Evolutionary conservation across 2,888 invertebrate genomes (phyloP), one percentile per base, ranked within the genome.

Genomic region (Apomyelois bistriatella): DNA sequence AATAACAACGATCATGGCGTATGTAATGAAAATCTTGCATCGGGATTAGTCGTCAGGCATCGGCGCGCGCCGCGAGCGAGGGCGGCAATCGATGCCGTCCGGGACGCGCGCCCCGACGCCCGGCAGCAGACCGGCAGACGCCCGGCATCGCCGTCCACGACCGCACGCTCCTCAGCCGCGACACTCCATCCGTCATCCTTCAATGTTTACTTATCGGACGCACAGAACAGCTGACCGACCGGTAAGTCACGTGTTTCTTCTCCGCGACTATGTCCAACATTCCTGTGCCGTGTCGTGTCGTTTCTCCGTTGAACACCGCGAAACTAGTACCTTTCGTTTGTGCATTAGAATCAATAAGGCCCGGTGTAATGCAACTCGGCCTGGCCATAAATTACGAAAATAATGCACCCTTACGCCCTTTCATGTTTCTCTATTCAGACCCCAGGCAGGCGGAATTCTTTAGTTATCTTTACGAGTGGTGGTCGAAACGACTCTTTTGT

Each of bases 51-150:
- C 70, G 79, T 75, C 71, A 69, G 68, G 76, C 72, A 75, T 81
- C 86, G 86, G 85, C 85, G 86, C 82, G 84, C 82, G 84, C 82
- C 77, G 52, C 52, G 50, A 15, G 81, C 79, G 84, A 85, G 92
- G 87, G 80, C 76, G 81, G 82, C 79, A 83, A 84, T 84, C 84
- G 91, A 92, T 92, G 92, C 84, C 87, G 87, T 82, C 81, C 85
- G 85, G 85, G 81, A 76, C 79, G 85, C 79, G 84, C 85, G 90
- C 85, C 91, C 83, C 92, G 91, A 91, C 91, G 91, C 88, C 90
- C 32, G 46, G 32, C 41, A 15, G 13, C 82, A 89, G 92, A 91
- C 91, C 89, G 85, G 84, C 91, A 91, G 91, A 92, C 92, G 91
- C 89, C 91, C 83, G 85, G 86, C 72, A 91, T 90, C 76, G 87